Base-by-base conservation (phyloP, 2,113 vertebrate species). In the Saccopteryx bilineata region DNA sequence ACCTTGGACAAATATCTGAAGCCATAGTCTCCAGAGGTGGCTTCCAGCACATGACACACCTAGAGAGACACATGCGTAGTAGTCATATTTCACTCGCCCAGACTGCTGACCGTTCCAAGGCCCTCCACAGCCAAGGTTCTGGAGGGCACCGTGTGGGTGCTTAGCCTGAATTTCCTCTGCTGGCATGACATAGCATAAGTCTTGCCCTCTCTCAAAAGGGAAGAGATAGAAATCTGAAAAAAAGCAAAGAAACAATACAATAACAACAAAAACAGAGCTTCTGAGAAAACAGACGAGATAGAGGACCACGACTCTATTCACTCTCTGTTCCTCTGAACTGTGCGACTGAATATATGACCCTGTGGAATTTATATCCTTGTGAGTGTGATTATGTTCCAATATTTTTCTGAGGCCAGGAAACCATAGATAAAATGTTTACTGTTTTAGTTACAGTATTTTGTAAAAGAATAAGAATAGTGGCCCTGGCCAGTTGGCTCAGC, bases 361-460 rank as follows among this genome's bases (percentile, higher is more conserved):
- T 82, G 12, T 26, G 65, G 33, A 68, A 13, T 54, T 94, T 85
- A 33, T 90, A 80, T 95, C 50, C 60, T 78, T 48, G 13, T 65
- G 33, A n/a, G 12, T 72, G 56, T 72, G n/a, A 86, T 50, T 74
- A 76, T 14, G 13, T 33, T 31, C 5, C 18, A 82, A 14, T 39
- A 33, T 50, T 84, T 95, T 92, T 93, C 17, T 88, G 48, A 83
- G 68, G 74, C 65, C 39, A 90, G 17, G 24, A 78, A 91, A 58
- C 6, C 33, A 61, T 15, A 90, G 23, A 79, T 54, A 93, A 96
- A 89, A 79, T 63, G 1, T 33, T 61, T 48, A 63, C 68, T 87
- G n/a, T 84, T 85, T 88, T 68, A 39, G 15, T 78, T 85, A 72
- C 24, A 68, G 68, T 87, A 33, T 81, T 92, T 82, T 72, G 31